A percentile compares a stretch with the other conserved stretches of the same genome.
Evolutionary conservation across 2,888 invertebrate genomes (phyloP).

Genomic region (Hemaris fuciformis): DNA sequence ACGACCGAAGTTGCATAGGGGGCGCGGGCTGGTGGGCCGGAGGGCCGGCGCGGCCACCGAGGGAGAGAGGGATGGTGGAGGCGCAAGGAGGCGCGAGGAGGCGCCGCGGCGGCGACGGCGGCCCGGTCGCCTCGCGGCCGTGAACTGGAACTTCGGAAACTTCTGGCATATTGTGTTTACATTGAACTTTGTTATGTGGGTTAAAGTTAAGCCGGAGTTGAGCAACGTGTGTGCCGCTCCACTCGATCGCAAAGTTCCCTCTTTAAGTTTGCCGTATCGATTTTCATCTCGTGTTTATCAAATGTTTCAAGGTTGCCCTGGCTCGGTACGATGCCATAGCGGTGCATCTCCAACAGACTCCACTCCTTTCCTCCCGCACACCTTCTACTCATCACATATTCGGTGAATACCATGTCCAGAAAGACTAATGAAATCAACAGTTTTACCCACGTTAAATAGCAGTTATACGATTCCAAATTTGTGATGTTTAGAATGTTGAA

Average conservation of each 20-base stretch:
- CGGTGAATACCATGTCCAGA: background rate
- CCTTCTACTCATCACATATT: too few species aligned
- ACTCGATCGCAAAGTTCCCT: constrained; percentile 75
- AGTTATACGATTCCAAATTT: too few species aligned
- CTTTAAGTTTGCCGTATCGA: constrained; percentile 76
- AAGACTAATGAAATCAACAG: background rate
- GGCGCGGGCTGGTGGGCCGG: constrained; percentile 16
- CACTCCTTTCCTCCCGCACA: background rate
- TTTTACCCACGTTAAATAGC: too few species aligned
- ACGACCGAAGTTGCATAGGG: constrained; percentile 24
- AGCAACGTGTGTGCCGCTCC: constrained; percentile 72
- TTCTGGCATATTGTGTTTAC: constrained; percentile 81
- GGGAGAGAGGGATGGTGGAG: constrained; percentile 31
- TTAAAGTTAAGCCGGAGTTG: constrained; percentile 81
- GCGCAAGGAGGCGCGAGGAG: constrained; percentile 28
- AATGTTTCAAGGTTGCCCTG: constrained; percentile 72
- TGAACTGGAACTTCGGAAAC: constrained; percentile 79
- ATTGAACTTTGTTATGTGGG: constrained; percentile 82
- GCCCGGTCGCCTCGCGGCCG: constrained; percentile 67
- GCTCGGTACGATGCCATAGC: constrained; percentile 21
- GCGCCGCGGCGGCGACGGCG: constrained; percentile 34
- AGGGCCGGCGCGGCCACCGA: constrained; percentile 26
- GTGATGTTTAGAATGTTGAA: too few species aligned
- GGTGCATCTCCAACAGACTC: background rate
- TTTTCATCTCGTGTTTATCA: constrained; percentile 77